Evolutionary conservation across 2,888 invertebrate species (phyloP).

Genomic region (Malacosoma neustria): DNA sequence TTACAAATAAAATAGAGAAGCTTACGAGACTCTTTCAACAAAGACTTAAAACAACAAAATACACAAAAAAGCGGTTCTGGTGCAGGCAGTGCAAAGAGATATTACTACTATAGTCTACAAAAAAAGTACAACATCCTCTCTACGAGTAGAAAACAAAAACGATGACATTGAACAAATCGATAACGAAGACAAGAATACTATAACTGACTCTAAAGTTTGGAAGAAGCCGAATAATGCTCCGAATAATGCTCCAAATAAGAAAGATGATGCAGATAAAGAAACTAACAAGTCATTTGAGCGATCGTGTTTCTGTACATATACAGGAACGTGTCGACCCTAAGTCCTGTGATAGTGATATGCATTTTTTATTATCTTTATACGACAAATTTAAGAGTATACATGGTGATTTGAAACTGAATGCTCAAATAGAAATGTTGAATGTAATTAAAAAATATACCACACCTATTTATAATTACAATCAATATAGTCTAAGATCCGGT

Average conservation of each 20-base stretch:
- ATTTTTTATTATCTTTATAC: slow-evolving; percentile 19
- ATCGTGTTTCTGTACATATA: slow-evolving; percentile 14
- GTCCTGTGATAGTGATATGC: slow-evolving; percentile 16
- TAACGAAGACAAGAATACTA: slow-evolving; percentile 12
- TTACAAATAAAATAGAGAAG: slow-evolving; percentile 14
- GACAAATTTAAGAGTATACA: slow-evolving; percentile 13
- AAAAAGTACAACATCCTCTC: slow-evolving; percentile 11
- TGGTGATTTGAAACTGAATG: slow-evolving; percentile 17
- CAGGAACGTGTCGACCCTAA: slow-evolving; percentile 17
- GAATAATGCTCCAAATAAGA: slow-evolving; percentile 13
- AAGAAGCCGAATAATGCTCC: slow-evolving; percentile 9
- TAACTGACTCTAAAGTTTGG: slow-evolving; percentile 11
- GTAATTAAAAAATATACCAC: slow-evolving; percentile 15
- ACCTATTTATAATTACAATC: slow-evolving; percentile 10
- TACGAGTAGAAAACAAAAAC: slow-evolving; percentile 11
- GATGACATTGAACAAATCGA: slow-evolving; percentile 12
- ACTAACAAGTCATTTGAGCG: slow-evolving; percentile 16
- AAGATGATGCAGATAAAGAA: slow-evolving; percentile 13
- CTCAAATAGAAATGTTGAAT: slow-evolving; percentile 17
- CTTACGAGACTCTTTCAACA: slow-evolving; percentile 15
- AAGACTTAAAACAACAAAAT: slow-evolving; percentile 13
- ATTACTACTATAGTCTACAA: slow-evolving; percentile 14
- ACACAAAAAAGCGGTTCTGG: slow-evolving; percentile 10
- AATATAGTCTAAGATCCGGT: no score
- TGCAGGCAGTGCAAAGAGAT: slow-evolving; percentile 11